Conservation (phyloP, 2,888 invertebrate species). For the Pseudococcus longispinus region DNA sequence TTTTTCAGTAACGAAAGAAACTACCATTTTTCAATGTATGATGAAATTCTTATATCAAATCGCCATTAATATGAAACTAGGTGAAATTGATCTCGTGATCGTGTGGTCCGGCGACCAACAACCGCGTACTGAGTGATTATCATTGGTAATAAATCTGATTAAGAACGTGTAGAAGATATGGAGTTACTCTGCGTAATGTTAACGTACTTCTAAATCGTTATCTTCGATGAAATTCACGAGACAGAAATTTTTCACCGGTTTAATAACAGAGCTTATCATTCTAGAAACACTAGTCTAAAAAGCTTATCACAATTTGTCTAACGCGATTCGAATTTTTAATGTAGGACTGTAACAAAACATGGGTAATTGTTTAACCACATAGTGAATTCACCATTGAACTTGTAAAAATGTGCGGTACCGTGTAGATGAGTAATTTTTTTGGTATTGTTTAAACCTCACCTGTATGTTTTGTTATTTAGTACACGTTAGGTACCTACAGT, state of each 20-base stretch:
- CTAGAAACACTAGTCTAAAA: not conserved
- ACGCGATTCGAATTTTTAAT: not conserved
- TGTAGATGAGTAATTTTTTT: not conserved
- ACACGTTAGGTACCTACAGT: not conserved
- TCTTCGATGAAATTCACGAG: slow-evolving; percentile 12
- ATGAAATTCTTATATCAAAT: not conserved
- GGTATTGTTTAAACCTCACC: not conserved
- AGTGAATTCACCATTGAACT: slow-evolving; percentile 2
- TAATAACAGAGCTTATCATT: not conserved
- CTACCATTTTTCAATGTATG: not conserved
- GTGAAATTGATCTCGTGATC: not conserved
- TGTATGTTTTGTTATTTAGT: not conserved
- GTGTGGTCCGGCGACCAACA: not conserved
- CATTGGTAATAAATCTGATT: slow-evolving; percentile 26
- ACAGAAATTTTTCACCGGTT: slow-evolving; percentile 31
- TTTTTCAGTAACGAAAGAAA: not conserved
- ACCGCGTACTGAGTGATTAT: not conserved
- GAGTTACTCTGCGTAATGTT: not conserved
- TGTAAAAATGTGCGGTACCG: not conserved
- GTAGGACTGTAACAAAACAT: not conserved
- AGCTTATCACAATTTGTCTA: not conserved
- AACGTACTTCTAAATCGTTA: slow-evolving; percentile 1
- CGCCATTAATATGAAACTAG: not conserved
- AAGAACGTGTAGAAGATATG: not conserved
- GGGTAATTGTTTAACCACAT: not conserved